Evolutionary conservation across 2,888 invertebrate genomes (phyloP), one percentile per base, ranked within the genome.

Genomic region (Therioaphis trifolii): DNA sequence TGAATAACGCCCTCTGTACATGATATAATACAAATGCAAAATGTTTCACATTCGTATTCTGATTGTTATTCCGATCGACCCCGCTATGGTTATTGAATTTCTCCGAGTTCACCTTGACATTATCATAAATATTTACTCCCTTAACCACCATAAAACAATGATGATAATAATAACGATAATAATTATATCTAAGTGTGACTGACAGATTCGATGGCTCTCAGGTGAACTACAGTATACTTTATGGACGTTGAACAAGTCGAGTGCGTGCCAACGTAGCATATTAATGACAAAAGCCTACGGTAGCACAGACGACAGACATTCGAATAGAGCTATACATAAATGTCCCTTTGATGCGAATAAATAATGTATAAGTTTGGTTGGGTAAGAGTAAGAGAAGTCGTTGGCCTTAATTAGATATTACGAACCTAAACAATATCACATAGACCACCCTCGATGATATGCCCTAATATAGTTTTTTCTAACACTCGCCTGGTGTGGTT

Each of bases 71-170:
- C 40, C 40, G 9, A 7, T 74, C 55, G 35, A 46, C 18, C 5
- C 18, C 5, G 4, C 24, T 12, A 2, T 21, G 7, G 40, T 55
- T 40, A 21, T 40, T 24, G 49, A 29, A 14, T 72, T 52, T 27
- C 52, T 72, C 40, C n/a, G 15, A 40, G 24, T 71, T 71, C 27
- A 49, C 46, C 49, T 75, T 58, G 24, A 40, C 55, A 55, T 75
- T 14, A 24, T 21, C 74, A 58, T 55, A 58, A 75, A 75, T 58
- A 75, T 75, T 55, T 58, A 75, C 55, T n/a, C 18, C 27, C 46
- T 18, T 21, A 55, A 35, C 11, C 40, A 18, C 15, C 24, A 75
- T 55, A 75, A 75, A 24, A 55, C 35, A 40, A 27, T 71, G n/a
- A 58, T 40, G 24, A 40, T 9, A 74, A 18, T 11, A 74, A 40